Evolutionary conservation across 2,888 invertebrate genomes (phyloP).

Genomic region (Agrochola circellaris): DNA sequence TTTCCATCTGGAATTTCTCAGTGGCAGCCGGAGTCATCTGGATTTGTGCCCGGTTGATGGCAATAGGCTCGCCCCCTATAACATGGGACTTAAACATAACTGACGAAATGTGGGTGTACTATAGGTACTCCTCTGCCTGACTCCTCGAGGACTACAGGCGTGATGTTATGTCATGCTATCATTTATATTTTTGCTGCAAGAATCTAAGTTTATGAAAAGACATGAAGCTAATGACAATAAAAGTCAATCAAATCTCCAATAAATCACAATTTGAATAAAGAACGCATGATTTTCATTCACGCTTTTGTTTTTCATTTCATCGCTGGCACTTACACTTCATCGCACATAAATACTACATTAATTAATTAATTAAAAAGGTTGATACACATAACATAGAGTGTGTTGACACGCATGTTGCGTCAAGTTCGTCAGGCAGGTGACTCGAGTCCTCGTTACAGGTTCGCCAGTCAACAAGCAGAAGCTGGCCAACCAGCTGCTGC

Average conservation of each 20-base stretch:
- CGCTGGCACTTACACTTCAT: conserved; percentile 31
- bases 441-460: conserved; percentile 89
- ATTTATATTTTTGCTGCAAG: conserved; percentile 19
- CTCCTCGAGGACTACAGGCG: too few species aligned
- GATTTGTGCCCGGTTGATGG: too few species aligned
- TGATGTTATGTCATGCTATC: neutral
- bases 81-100: too few species aligned
- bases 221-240: neutral
- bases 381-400: conserved; percentile 26
- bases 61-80: too few species aligned
- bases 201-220: neutral
- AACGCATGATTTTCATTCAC: conserved; percentile 11
- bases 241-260: conserved; percentile 9
- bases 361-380: neutral
- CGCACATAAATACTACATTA: conserved; percentile 16
- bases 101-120: too few species aligned
- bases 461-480: conserved; percentile 96
- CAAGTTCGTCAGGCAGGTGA: conserved; percentile 79
- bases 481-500: conserved; percentile 94
- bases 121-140: too few species aligned
- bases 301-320: conserved; percentile 41
- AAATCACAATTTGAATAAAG: neutral
- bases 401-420: conserved; percentile 47
- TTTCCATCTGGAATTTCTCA: too few species aligned
- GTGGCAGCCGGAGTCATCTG: too few species aligned